phyloP scores from a whole-genome alignment of 2,113 vertebrate species.

The Myotis lucifugus region DNA sequence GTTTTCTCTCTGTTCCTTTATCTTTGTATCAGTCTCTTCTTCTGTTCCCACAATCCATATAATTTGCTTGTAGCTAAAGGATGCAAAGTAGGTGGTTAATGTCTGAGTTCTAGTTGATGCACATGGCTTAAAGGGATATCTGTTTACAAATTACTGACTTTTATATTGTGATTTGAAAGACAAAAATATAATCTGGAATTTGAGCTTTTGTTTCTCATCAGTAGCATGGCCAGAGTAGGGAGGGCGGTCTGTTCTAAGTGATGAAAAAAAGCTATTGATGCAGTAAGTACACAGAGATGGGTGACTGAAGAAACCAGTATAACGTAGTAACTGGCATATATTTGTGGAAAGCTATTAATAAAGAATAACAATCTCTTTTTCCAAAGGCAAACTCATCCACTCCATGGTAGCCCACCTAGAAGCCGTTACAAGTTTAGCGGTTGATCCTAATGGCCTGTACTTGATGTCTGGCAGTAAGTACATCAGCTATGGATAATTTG shows the following conservation, averaged over 20 bases:
- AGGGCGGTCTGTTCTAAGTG: background rate
- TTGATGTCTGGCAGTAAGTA: slow-evolving; percentile 99
- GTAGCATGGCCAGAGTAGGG: background rate
- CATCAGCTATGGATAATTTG: slow-evolving; percentile 52
- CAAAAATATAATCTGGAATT: slow-evolving; percentile 24
- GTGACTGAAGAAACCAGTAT: background rate
- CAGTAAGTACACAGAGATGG: background rate
- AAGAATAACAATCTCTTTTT: slow-evolving; percentile 72
- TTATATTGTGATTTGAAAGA: slow-evolving; percentile 27
- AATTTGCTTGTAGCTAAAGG: slow-evolving; percentile 13
- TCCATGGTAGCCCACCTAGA: slow-evolving; percentile 99
- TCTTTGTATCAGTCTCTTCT: background rate
- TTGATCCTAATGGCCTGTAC: slow-evolving; percentile 98
- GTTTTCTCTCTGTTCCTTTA: slow-evolving; percentile 13
- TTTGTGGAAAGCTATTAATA: slow-evolving; percentile 58
- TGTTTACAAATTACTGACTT: slow-evolving; percentile 46
- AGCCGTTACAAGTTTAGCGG: slow-evolving; percentile 97
- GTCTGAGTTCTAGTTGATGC: background rate
- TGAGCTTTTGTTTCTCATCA: background rate
- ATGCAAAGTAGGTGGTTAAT: slow-evolving; percentile 14
- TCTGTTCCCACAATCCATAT: background rate
- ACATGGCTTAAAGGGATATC: background rate
- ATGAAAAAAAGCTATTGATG: background rate
- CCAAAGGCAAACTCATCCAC: slow-evolving; percentile 94
- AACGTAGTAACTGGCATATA: background rate